Evolutionary conservation across 2,113 vertebrate genomes (phyloP), one percentile per base, ranked within the genome.

Genomic region (Saccopteryx bilineata): DNA sequence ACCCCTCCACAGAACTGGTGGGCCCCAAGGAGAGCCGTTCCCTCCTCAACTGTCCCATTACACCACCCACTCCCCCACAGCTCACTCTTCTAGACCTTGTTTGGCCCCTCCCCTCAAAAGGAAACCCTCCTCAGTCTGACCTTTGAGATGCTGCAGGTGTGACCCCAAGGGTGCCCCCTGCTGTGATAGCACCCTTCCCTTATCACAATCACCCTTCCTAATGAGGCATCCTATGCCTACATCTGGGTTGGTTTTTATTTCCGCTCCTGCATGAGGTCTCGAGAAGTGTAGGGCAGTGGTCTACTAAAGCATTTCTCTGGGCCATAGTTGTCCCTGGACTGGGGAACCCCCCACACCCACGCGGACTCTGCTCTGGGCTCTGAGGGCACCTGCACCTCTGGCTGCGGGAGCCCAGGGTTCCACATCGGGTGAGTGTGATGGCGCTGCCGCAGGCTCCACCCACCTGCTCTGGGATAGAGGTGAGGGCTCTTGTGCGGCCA

Each of bases 51-150:
- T 65, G 69, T 14, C 52, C 33, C 26, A n/a, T 31, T n/a, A 28
- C 15, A 2, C 11, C 12, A 1, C 7, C n/a, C 48, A 5, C 21
- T 11, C 10, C 50, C 54, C 28, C 0, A 28, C 14, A 71, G 0
- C 9, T 15, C 5, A 21, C n/a, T 50, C 66, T 19, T 71, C 48
- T n/a, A 17, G 6, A 18, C 13, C 19, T 23, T 39, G 15, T 28
- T 23, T 19, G 19, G 19, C 1, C 54, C 56, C 21, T 60, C 39
- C 28, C 1, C 28, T 23, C 15, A n/a, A 69, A 69, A 80, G 74
- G 52, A 69, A 79, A 31, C 11, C 46, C 31, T 82, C 39, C 17
- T 39, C 39, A 39, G 46, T 5, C 39, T 48, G 71, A 88, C 28
- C 58, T 63, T 24, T 24, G 65, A 68, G 26, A 69, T 6, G 13